Evolutionary conservation across 92 coral and sea anemone genomes (phyloP).

Genomic region (Actinernus sp.): DNA sequence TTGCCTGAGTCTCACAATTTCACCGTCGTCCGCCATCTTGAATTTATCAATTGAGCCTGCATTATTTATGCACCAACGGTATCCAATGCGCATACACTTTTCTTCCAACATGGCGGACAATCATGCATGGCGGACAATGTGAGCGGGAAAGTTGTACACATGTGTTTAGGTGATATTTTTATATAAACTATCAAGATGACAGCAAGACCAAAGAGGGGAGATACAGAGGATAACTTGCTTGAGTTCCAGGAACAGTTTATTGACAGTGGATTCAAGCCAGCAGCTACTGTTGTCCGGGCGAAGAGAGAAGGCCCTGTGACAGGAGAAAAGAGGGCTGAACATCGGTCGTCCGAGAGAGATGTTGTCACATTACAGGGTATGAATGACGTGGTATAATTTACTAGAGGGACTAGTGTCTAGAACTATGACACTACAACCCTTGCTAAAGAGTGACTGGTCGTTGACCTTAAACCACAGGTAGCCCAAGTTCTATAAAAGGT

Average conservation of each 20-base stretch:
- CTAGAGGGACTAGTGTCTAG: too few species aligned
- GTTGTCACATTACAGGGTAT: constrained; percentile 86
- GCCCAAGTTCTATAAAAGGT: too few species aligned
- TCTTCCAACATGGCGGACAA: constrained; percentile 4
- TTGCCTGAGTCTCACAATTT: constrained; percentile 49
- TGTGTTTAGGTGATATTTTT: too few species aligned
- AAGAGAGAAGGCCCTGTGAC: constrained; percentile 23
- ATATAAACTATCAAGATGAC: constrained; percentile 76
- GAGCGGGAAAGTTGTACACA: not conserved
- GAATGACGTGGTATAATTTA: not conserved
- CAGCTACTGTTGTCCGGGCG: constrained; percentile 74
- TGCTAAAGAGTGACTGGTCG: too few species aligned
- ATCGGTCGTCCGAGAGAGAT: constrained; percentile 63
- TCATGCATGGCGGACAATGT: too few species aligned
- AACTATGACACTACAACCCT: too few species aligned
- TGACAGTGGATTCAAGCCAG: constrained; percentile 61
- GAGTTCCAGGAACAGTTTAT: constrained; percentile 84
- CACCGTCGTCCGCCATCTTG: constrained; percentile 96
- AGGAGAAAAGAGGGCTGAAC: not conserved
- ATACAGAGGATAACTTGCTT: constrained; percentile 87
- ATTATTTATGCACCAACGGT: not conserved
- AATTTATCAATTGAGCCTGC: not conserved
- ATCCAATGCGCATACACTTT: not conserved
- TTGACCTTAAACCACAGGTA: too few species aligned
- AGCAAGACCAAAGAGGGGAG: constrained; percentile 84